Evolutionary conservation across 2,797 vertebrate species (phyloP), one percentile per base, ranked within the genome.

Genomic region (Megalops cyprinoides): DNA sequence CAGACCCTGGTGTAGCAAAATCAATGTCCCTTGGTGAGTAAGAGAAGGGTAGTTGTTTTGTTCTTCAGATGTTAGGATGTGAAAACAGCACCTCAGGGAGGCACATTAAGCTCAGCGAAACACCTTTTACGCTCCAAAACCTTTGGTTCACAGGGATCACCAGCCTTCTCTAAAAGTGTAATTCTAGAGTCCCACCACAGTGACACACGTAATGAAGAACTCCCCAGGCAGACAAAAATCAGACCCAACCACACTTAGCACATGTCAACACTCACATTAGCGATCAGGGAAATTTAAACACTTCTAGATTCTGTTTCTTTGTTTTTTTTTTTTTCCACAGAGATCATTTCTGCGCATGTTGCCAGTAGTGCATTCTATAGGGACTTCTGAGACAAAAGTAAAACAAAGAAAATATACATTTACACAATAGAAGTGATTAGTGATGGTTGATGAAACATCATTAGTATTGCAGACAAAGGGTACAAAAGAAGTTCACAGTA

Each of bases 391-490:
- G 58, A 60, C 58, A 44, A 44, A 71, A 71, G 39, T n/a, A 42
- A 69, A 69, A 42, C 18, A 65, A 69, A 37, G 65, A 69, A 37
- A 71, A 71, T 44, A 71, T 71, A 18, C 6, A 37, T 71, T 71
- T 71, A 39, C 25, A 60, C 25, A 60, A 28, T n/a, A 60, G 58
- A 60, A 28, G 65, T 3, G 10, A 69, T 46, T 74, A 10, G 73
- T 48, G 42, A 74, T 28, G 4, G 73, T 46, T 74, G 25, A 73
- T 69, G 65, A 73, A 46, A 23, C 8, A 8, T 37, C 14, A 42
- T 42, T 42, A 71, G 39, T 48, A 23, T 12, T 48, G 73, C 1
- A 25, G 9, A 31, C n/a, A 75, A 7, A 75, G 12, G 46, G 62
- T 37, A 37, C 4, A 67, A 6, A 37, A 10, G 15, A 34, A 6